Evolutionary conservation across 2,888 invertebrate species (phyloP), one percentile per base, ranked within the genome.

Genomic region (Polymixis flavicincta): DNA sequence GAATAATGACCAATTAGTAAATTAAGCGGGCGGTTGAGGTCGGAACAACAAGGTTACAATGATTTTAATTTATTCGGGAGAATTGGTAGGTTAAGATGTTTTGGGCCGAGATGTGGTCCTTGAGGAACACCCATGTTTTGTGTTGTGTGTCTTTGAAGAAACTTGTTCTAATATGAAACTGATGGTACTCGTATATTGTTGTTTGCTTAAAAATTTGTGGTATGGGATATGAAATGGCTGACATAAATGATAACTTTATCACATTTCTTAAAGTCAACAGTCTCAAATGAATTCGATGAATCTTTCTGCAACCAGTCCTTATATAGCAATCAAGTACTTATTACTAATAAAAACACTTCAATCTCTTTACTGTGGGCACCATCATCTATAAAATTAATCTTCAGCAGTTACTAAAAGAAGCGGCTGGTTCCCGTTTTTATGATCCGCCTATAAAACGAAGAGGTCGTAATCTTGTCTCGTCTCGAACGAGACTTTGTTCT

Each of bases 1-100:
- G 92, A 94, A 92, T 94, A 93, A 95, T 95, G 92, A 92, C 92
- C 95, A 95, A 95, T 96, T 95, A 94, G 94, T 93, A 92, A 93
- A 95, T 95, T 94, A 93, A 94, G 90, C 91, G 92, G 90, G 89
- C 90, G 87, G 90, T 90, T 88, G 89, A 92, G 89, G 90, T 92
- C 87, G 89, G 83, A 90, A 89, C 90, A 90, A 92, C 91, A 83
- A 87, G 89, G 90, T 90, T 90, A 89, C 87, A 88, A 89, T 87
- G 85, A 87, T 88, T 89, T 90, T 89, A 89, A 87, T 89, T 89
- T 91, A 91, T 90, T 90, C 89, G 89, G 87, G 86, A 87, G 87
- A 87, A 74, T 82, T 55, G 54, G 80, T 82, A 78, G 70, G 67
- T 65, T 82, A 73, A 82, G 80, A 67, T 88, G 87, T 80, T 85